Evolutionary conservation across 2,113 vertebrate genomes (phyloP), one percentile per base, ranked within the genome.

Genomic region (Petaurus breviceps): DNA sequence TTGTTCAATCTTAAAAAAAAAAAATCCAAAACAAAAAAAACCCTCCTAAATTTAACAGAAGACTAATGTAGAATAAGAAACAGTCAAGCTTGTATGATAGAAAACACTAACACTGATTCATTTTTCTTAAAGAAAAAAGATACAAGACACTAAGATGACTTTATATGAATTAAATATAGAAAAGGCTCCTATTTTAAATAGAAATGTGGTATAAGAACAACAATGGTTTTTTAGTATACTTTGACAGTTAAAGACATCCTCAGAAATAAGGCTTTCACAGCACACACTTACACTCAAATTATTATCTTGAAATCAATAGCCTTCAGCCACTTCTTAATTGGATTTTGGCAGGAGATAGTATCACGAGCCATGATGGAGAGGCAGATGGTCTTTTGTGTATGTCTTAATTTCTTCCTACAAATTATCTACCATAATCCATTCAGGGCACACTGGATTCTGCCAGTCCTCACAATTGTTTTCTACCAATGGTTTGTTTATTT

Each of bases 31-130:
- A 49, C 47, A 55, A 11, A 77, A n/a, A 77, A 77, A n/a, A 19
- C 8, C 1, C 0, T 0, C 0, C 55, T 47, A 19, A 49, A 51
- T 50, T 28, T 4, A 25, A 90, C 50, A 26, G 16, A 0, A 0
- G 0, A 92, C 90, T 0, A 5, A 1, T 4, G 43, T 24, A 92
- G 84, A 49, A 37, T 53, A 77, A 8, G 47, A 54, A 31, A 46
- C n/a, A 7, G 46, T 90, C 0, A 7, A 12, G 92, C 10, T 0
- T 8, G 16, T 51, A 31, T 4, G 14, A 26, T 43, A 61, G 31
- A 55, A 55, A 68, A 3, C 57, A 7, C 24, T 3, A 1, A 31
- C 49, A 9, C 2, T 0, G 8, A 28, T 25, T 22, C 52, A 3
- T n/a, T 9, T 3, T 43, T 51, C 51, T 25, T 90, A 26, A 50